A percentile compares a stretch with the other conserved stretches of the same genome.
Evolutionary conservation across 2,797 vertebrate species (phyloP).

Genomic region (Toxotes lorentzi): DNA sequence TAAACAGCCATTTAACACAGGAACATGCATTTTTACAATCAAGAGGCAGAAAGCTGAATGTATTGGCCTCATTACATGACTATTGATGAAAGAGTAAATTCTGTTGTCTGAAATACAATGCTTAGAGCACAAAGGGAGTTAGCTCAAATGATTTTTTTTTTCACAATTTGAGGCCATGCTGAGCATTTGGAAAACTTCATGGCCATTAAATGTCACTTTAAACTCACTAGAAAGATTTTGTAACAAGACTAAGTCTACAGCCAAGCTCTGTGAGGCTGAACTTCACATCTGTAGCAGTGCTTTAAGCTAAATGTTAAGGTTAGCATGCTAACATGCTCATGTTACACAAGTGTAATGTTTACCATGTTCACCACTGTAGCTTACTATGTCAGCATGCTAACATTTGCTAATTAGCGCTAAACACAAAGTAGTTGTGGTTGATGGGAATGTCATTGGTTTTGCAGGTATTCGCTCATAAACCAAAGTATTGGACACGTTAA

Average conservation of each 20-base stretch:
- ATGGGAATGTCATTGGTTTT: neutral
- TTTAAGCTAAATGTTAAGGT: slow-evolving; percentile 1
- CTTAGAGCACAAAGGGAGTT: slow-evolving; percentile 42
- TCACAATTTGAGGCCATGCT: slow-evolving; percentile 10
- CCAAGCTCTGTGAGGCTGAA: neutral
- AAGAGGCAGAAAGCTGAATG: slow-evolving; percentile 53
- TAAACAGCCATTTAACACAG: slow-evolving; percentile 60
- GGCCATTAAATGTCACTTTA: slow-evolving; percentile 26
- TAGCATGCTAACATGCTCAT: neutral
- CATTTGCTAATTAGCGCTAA: neutral
- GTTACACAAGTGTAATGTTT: neutral
- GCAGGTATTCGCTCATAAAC: neutral
- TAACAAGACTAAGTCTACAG: slow-evolving; percentile 1
- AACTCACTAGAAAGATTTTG: slow-evolving; percentile 18
- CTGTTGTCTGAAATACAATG: slow-evolving; percentile 55
- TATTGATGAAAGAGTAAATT: slow-evolving; percentile 67
- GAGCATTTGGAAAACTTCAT: slow-evolving; percentile 11
- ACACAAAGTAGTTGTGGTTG: neutral
- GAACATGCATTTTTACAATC: slow-evolving; percentile 68
- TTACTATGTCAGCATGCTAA: neutral
- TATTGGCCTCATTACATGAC: slow-evolving; percentile 60
- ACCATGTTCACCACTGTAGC: neutral
- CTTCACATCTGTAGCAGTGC: neutral
- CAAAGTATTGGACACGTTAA: neutral
- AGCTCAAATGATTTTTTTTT: slow-evolving; percentile 32